Percentiles rank a stretch among this genome's conserved stretches.
Conservation (phyloP, 2,113 vertebrate genomes). For the Larimichthys crocea region DNA sequence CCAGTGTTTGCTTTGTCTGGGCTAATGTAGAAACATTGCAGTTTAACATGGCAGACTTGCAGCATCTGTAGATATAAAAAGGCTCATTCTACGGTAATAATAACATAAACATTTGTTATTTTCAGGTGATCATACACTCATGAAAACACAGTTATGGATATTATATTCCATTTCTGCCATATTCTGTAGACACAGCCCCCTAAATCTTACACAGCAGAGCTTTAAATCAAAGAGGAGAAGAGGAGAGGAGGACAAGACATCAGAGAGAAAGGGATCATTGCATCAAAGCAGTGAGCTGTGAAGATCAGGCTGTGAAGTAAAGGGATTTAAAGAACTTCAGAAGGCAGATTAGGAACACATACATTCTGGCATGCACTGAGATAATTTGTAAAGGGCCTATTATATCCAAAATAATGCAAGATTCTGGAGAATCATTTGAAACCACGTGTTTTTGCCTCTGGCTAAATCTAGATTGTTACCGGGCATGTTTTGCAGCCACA, state of each 20-base stretch:
- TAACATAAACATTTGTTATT: too few relatives aligned
- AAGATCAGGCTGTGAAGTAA: neutral
- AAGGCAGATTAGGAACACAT: neutral
- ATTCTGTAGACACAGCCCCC: too few relatives aligned
- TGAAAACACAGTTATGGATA: too few relatives aligned
- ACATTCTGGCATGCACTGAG: neutral
- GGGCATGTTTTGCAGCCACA: neutral
- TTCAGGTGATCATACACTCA: too few relatives aligned
- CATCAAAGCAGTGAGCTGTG: conserved; percentile 14
- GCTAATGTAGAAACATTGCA: too few relatives aligned
- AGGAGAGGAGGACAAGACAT: neutral
- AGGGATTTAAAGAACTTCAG: conserved; percentile 16
- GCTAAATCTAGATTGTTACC: neutral
- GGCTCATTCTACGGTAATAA: too few relatives aligned
- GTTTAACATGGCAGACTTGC: too few relatives aligned
- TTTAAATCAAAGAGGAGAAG: neutral
- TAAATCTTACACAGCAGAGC: neutral
- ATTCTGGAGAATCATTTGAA: neutral
- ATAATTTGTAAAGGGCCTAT: neutral
- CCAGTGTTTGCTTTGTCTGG: too few relatives aligned
- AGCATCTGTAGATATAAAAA: too few relatives aligned
- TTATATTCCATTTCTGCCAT: too few relatives aligned
- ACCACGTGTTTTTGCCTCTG: neutral
- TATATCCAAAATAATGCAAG: neutral
- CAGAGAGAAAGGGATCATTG: neutral